Evolutionary conservation across 2,888 invertebrate genomes (phyloP), one percentile per base, ranked within the genome.

Genomic region (Stratiomys singularior): DNA sequence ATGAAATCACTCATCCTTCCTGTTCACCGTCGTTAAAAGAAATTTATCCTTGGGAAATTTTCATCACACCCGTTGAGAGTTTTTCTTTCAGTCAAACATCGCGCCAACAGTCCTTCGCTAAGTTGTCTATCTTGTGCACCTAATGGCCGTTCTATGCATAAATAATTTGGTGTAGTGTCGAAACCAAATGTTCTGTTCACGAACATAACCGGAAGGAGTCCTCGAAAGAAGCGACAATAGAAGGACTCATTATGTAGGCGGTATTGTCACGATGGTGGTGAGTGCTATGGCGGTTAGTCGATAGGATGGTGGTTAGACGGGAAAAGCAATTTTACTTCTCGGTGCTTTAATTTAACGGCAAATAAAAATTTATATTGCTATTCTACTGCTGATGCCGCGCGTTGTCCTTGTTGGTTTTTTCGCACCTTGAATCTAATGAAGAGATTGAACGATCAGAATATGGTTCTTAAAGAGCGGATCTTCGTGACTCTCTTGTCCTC

Each of bases 351-450:
- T 74, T 74, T 74, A 74, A 74, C 74, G 74, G 74, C 60, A 74
- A 74, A 74, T 74, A 74, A 74, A 74, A 74, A 74, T 60, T 74
- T 58, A 74, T 58, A 37, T 74, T 74, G 74, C 60, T 60, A 37
- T 25, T 37, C 60, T 28, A 37, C 44, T 56, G 56, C 21, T 13
- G 74, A 37, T 37, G 71, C 13, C 28, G 64, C 7, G n/a, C 44
- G 7, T 67, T 37, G 23, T 47, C 52, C 37, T 46, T 25, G 71
- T 13, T 52, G 21, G 30, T 28, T 52, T 18, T 52, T 52, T 52
- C 18, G 3, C 37, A 37, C 37, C 37, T 37, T 37, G 3, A n/a
- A n/a, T n/a, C n/a, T n/a, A n/a, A n/a, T n/a, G n/a, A n/a, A 37
- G 3, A 37, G 37, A 5, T 37, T 18, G 52, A 52, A 52, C 52